A percentile compares a stretch with the other conserved stretches of the same genome.
Conservation (phyloP, 1,140 invertebrate genomes). For the Drosophila auraria region DNA sequence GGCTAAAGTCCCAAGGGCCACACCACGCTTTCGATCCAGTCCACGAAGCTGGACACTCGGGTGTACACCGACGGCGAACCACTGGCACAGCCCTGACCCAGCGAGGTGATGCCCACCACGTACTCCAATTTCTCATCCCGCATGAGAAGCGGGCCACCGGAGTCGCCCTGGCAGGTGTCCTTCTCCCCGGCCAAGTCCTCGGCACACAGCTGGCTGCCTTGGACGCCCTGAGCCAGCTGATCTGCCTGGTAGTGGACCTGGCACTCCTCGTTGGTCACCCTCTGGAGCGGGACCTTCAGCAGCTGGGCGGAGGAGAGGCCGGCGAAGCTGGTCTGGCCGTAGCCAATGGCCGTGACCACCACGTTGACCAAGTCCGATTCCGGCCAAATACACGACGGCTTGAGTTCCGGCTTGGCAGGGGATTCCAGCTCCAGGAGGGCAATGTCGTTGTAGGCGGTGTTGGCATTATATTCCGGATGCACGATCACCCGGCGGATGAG, state of each 20-base stretch:
- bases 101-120: slow-evolving; percentile 90
- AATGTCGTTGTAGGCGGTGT: slow-evolving; percentile 70
- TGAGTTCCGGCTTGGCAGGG: slow-evolving; percentile 25
- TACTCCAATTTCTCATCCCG: neutral
- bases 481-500: slow-evolving; percentile 49
- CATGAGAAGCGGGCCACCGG: slow-evolving; percentile 86
- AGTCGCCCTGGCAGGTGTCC: slow-evolving; percentile 91
- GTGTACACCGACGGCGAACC: slow-evolving; percentile 89
- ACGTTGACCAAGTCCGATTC: slow-evolving; percentile 12
- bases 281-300: slow-evolving; percentile 58
- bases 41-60: slow-evolving; percentile 88
- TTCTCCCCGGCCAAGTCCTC: slow-evolving; percentile 86
- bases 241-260: slow-evolving; percentile 52
- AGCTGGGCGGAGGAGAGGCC: slow-evolving; percentile 65
- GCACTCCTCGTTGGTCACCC: slow-evolving; percentile 54
- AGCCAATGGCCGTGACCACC: slow-evolving; percentile 71
- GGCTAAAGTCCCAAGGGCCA: slow-evolving; percentile 85
- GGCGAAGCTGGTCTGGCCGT: slow-evolving; percentile 73
- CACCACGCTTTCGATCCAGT: slow-evolving; percentile 91
- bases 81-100: slow-evolving; percentile 89
- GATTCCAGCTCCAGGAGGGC: slow-evolving; percentile 69
- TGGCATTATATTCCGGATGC: slow-evolving; percentile 64
- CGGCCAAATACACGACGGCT: slow-evolving; percentile 54
- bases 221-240: slow-evolving; percentile 71
- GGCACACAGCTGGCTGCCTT: slow-evolving; percentile 86